Conservation (phyloP, 1,140 invertebrate genomes). For the Mercenaria mercenaria region DNA sequence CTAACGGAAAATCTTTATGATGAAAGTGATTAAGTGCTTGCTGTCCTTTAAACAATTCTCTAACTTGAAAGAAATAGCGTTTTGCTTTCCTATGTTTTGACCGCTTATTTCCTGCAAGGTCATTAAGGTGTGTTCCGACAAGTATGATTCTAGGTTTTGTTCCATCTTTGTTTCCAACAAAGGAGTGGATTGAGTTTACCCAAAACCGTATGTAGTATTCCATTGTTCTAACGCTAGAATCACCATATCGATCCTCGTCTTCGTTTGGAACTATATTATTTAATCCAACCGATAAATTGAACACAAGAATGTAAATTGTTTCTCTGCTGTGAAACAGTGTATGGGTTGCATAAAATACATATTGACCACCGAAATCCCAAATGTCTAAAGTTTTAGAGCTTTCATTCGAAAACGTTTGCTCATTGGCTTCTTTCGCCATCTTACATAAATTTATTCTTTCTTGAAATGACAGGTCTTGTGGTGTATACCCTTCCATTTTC, state of each 20-base stretch:
- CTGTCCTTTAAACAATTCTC: background rate
- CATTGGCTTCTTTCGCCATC: too few relatives aligned
- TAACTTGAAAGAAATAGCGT: background rate
- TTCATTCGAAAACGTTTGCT: too few relatives aligned
- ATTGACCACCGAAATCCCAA: background rate
- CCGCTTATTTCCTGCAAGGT: background rate
- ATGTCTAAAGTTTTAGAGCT: too few relatives aligned
- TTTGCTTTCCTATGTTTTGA: background rate
- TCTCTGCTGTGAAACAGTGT: too few relatives aligned
- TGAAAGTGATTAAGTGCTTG: background rate
- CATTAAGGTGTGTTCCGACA: background rate
- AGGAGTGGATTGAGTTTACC: background rate
- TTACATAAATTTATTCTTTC: too few relatives aligned
- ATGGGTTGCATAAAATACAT: too few relatives aligned
- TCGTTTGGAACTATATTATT: background rate
- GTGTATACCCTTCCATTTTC: too few relatives aligned
- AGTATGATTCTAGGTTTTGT: background rate
- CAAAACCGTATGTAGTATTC: too few relatives aligned
- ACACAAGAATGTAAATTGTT: background rate
- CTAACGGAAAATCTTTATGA: background rate
- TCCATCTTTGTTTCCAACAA: background rate
- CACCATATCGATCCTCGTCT: too few relatives aligned
- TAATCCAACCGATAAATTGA: background rate
- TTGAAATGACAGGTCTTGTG: too few relatives aligned
- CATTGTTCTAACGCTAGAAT: too few relatives aligned